A percentile compares a stretch with the other conserved stretches of the same genome.
phyloP scores from a whole-genome alignment of 2,113 vertebrate species.

The Benitochromis conjunctus region DNA sequence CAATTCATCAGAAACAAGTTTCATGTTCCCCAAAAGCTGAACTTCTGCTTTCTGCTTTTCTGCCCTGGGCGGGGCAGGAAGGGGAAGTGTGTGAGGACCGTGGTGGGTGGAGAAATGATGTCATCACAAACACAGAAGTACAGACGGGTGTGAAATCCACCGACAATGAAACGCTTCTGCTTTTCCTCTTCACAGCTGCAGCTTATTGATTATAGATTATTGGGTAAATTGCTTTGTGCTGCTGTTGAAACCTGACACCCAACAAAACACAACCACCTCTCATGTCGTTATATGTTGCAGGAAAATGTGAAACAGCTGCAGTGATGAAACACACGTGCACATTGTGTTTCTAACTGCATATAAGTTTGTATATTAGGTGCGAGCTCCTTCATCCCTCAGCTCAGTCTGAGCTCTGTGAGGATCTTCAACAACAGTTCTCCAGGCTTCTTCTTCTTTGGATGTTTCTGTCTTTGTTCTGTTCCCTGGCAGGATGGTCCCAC shows the following conservation, averaged over 20 bases:
- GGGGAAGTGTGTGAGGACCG: constrained; percentile 2
- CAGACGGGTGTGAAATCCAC: background rate
- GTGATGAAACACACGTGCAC: background rate
- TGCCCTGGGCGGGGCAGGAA: constrained; percentile 20
- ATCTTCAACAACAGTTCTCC: background rate
- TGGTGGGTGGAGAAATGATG: background rate
- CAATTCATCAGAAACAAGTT: background rate
- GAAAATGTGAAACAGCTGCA: background rate
- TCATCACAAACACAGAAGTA: background rate
- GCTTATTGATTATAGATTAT: background rate
- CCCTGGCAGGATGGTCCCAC: background rate
- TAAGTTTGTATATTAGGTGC: background rate
- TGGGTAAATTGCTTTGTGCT: no score
- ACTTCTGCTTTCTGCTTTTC: constrained; percentile 31
- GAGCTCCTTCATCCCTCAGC: background rate
- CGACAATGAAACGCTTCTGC: background rate
- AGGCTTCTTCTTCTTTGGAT: background rate
- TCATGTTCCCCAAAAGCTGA: background rate
- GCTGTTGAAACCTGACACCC: background rate
- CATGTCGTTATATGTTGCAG: background rate
- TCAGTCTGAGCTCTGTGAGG: background rate
- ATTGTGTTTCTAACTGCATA: background rate
- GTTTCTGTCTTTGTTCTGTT: background rate
- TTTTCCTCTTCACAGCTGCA: background rate
- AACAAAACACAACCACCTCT: background rate